Conservation (phyloP, 2,113 vertebrate species). For the Oxygymnocypris stewartii region DNA sequence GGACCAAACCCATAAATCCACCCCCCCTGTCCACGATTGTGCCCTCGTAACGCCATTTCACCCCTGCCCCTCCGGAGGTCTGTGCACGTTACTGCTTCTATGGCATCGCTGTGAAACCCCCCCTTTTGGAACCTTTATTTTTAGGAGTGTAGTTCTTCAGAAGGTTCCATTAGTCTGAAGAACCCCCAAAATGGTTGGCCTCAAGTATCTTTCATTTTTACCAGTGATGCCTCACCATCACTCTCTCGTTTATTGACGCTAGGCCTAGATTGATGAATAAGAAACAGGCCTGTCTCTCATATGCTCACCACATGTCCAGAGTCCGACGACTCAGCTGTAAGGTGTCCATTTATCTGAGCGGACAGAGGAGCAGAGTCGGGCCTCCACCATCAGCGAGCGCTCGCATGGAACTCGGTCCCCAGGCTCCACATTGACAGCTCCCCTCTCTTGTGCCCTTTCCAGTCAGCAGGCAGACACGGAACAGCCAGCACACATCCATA, state of each 20-base stretch:
- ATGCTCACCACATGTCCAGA: conserved; percentile 60
- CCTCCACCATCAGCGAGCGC: conserved; percentile 42
- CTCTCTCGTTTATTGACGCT: conserved; percentile 24
- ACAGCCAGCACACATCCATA: conserved; percentile 56
- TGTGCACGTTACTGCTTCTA: too few species aligned
- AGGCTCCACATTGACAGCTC: conserved; percentile 58
- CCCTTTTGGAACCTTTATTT: too few species aligned
- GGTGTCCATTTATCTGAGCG: conserved; percentile 65
- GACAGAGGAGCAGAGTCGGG: conserved; percentile 55
- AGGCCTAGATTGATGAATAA: conserved; percentile 62
- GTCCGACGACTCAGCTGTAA: conserved; percentile 66
- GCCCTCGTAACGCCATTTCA: too few species aligned
- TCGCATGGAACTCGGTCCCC: conserved; percentile 46
- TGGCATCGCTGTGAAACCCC: too few species aligned
- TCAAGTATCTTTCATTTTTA: neutral
- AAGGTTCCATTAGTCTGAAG: neutral
- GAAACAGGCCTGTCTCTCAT: conserved; percentile 61
- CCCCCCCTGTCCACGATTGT: too few species aligned
- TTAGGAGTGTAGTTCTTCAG: neutral
- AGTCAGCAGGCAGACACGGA: conserved; percentile 53
- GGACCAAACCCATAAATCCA: too few species aligned
- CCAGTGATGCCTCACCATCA: neutral
- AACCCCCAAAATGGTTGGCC: neutral
- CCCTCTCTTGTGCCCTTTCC: conserved; percentile 61
- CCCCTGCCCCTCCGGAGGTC: too few species aligned